Evolutionary conservation across 2,797 vertebrate genomes (phyloP).

Genomic region (Notolepis coatsorum): DNA sequence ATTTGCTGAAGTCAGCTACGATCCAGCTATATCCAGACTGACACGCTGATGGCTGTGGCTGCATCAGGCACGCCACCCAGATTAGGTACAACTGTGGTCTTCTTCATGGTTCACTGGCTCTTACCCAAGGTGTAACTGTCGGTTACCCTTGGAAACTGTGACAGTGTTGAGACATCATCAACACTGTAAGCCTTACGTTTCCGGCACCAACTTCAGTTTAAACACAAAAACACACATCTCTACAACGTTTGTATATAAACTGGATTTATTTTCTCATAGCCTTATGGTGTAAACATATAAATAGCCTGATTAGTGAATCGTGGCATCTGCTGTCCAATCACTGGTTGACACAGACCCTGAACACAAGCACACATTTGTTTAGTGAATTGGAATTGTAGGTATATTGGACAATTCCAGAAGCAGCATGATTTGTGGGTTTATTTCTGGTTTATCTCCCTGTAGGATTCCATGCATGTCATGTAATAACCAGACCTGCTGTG

Average conservation of each 20-base stretch:
- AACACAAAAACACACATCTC: conserved; percentile 47
- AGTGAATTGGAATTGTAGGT: neutral
- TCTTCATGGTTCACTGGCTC: conserved; percentile 37
- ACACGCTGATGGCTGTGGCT: conserved; percentile 54
- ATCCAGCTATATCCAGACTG: conserved; percentile 51
- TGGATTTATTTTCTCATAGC: conserved; percentile 55
- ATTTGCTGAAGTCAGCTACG: conserved; percentile 45
- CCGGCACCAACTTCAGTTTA: conserved; percentile 17
- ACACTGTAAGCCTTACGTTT: conserved; percentile 9
- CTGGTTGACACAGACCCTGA: conserved; percentile 28
- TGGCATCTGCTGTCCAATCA: conserved; percentile 30
- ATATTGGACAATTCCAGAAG: conserved; percentile 46
- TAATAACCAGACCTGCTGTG: conserved; percentile 42
- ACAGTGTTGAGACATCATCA: conserved; percentile 6
- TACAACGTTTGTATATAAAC: conserved; percentile 68
- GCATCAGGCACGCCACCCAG: conserved; percentile 32
- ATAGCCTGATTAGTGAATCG: conserved; percentile 30
- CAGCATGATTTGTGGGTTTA: conserved; percentile 69
- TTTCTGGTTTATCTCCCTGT: conserved; percentile 50
- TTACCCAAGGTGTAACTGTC: conserved; percentile 2
- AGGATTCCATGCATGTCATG: conserved; percentile 73
- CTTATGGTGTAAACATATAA: conserved; percentile 52
- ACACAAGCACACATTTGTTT: conserved; percentile 26
- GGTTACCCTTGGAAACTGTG: conserved; percentile 2
- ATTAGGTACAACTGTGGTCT: conserved; percentile 41